These are phyloP conservation scores for Zhengitettix transpicula DNA, from an alignment of 2,888 invertebrate genomes.

Conservation along the genomic window DNA sequence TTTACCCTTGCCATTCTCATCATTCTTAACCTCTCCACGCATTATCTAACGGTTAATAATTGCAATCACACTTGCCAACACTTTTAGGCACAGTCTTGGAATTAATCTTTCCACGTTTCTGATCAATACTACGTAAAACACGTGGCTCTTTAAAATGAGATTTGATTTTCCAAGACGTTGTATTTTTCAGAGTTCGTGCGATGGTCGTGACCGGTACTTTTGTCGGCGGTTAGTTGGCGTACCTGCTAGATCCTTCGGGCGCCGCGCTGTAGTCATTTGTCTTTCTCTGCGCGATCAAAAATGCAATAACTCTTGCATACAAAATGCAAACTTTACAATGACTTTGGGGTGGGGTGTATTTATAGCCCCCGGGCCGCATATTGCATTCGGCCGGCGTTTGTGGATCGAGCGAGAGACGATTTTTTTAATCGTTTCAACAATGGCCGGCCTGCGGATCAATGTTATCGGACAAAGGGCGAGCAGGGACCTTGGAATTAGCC, in stretches of 20 bases:
- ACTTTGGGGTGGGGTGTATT: neutral
- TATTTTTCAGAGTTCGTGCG: too few relatives aligned
- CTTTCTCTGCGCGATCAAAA: slow-evolving; percentile 7
- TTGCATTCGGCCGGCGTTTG: neutral
- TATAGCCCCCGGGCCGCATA: slow-evolving; percentile 2
- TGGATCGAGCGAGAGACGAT: neutral
- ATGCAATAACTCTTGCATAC: slow-evolving; percentile 10
- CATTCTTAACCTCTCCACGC: too few relatives aligned
- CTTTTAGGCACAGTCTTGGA: too few relatives aligned
- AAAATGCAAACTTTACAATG: slow-evolving; percentile 4
- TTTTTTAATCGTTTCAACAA: slow-evolving; percentile 6
- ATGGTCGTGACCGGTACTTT: neutral
- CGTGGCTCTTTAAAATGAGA: too few relatives aligned
- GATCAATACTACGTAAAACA: too few relatives aligned
- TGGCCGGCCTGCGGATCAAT: slow-evolving; percentile 3
- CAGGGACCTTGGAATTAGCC: slow-evolving; percentile 1
- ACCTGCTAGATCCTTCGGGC: too few relatives aligned
- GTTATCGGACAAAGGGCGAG: neutral
- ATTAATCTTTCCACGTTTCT: too few relatives aligned
- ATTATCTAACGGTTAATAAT: too few relatives aligned
- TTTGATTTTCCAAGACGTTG: too few relatives aligned
- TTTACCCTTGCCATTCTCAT: too few relatives aligned
- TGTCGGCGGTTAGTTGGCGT: neutral
- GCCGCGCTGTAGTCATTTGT: slow-evolving; percentile 1
- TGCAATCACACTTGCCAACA: too few relatives aligned